Base-by-base conservation (phyloP, 2,797 vertebrate genomes). In the Sebastes trivittatus region DNA sequence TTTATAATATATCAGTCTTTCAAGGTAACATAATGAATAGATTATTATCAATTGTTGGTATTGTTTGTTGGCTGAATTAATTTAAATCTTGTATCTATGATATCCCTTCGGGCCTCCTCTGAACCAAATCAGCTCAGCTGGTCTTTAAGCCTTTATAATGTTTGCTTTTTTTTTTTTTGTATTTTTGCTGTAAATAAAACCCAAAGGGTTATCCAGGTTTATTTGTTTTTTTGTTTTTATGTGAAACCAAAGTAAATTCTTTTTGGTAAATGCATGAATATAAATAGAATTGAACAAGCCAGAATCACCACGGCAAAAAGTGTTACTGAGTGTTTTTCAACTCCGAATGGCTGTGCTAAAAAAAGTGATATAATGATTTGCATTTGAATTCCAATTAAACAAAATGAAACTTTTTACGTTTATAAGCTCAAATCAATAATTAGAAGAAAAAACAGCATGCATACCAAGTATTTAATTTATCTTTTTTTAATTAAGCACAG, bases 401-500 rank as follows among this genome's bases (percentile, higher is more conserved):
- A 46, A 79, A 85, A 79, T 75, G 2, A 59, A 76, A 78, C 54
- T 77, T 75, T 52, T 80, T 29, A 29, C 13, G 27, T 46, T 77
- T 54, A 69, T 80, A 13, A 85, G 4, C 42, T 46, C 42, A 46
- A 75, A 84, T 75, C n/a, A 77, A 66, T 86, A 18, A 70, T 36
- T 52, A 11, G 2, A 68, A 22, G 25, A 70, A 59, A 80, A 72
- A 79, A 55, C 1, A 16, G 22, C 11, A 74, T 2, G 67, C 63
- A 78, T 75, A 72, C 18, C 60, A 81, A 79, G 46, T 66, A 59
- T 65, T 90, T 81, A 8, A 89, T 87, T 88, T 77, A 87, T 92
- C 77, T 80, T 81, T 63, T 87, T 81, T 87, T 23, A 88, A 90
- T 88, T 81, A 86, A 80, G 72, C 75, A 75, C 70, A 86, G 64